A percentile compares a stretch with the other conserved stretches of the same genome.
Evolutionary conservation across 1,140 invertebrate species (phyloP).

Genomic region (Saccostrea cuccullata): DNA sequence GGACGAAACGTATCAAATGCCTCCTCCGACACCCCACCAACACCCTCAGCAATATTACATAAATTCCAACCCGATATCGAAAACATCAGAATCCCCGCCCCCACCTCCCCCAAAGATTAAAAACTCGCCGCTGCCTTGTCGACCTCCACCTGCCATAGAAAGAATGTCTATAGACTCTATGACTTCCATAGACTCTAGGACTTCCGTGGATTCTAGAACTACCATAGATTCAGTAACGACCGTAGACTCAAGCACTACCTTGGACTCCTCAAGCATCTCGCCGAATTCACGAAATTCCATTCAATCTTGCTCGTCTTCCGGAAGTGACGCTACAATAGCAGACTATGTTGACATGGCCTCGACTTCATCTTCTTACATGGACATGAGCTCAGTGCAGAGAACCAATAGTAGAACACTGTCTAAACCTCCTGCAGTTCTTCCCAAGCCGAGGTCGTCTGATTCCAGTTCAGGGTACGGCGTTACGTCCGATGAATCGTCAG

Average conservation of each 20-base stretch:
- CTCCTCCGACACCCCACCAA: constrained; percentile 24
- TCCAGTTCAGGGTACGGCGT: background rate
- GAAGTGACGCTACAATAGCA: background rate
- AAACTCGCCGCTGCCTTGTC: background rate
- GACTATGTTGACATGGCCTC: background rate
- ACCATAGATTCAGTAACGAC: background rate
- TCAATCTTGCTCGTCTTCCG: background rate
- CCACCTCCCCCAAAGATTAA: background rate
- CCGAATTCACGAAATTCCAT: background rate
- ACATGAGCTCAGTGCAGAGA: background rate
- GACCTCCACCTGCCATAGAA: background rate
- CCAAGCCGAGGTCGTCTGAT: background rate
- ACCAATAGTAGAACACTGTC: background rate
- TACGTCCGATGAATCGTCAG: background rate
- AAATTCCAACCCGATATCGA: background rate
- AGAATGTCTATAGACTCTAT: background rate
- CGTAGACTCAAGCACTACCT: background rate
- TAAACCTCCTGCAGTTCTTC: background rate
- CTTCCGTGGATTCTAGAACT: background rate
- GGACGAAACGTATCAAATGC: constrained; percentile 7
- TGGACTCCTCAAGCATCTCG: background rate
- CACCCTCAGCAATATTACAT: background rate
- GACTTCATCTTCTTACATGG: background rate
- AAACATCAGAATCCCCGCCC: background rate
- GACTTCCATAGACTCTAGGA: background rate